These are phyloP conservation scores for Laothoe populi DNA, from an alignment of 2,888 invertebrate species.

Conservation along the genomic window DNA sequence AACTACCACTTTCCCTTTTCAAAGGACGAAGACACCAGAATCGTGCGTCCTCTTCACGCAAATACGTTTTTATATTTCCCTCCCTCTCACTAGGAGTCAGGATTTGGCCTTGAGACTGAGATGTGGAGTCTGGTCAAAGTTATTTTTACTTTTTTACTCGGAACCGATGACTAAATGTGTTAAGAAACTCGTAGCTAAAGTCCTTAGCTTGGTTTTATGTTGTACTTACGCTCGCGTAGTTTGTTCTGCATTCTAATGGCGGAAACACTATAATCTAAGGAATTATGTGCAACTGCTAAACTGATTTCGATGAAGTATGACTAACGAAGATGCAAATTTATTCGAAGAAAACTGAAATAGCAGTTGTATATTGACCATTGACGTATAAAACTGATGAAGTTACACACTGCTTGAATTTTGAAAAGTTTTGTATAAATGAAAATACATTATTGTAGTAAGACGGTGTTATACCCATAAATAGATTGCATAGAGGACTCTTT, in stretches of 20 bases:
- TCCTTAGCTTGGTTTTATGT: conserved; percentile 19
- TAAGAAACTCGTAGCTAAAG: conserved; percentile 33
- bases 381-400: too few species aligned
- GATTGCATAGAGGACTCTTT: too few species aligned
- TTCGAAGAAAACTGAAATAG: not conserved
- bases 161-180: conserved; percentile 82
- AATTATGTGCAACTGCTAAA: not conserved
- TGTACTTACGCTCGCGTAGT: conserved; percentile 11
- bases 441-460: too few species aligned
- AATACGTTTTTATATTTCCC: conserved; percentile 36
- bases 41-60: conserved; percentile 47
- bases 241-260: conserved; percentile 10
- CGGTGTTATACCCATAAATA: too few species aligned
- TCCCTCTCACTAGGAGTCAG: conserved; percentile 65
- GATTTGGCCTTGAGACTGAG: conserved; percentile 82
- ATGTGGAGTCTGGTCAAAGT: conserved; percentile 74
- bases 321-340: not conserved
- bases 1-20: conserved; percentile 84
- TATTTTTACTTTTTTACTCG: conserved; percentile 82
- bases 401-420: too few species aligned
- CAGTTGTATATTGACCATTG: too few species aligned
- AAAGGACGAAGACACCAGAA: conserved; percentile 80
- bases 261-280: not conserved
- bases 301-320: conserved; percentile 1
- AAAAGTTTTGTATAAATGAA: too few species aligned